phyloP scores from a whole-genome alignment of 2,113 vertebrate species.

The Pterocles burchelli region DNA sequence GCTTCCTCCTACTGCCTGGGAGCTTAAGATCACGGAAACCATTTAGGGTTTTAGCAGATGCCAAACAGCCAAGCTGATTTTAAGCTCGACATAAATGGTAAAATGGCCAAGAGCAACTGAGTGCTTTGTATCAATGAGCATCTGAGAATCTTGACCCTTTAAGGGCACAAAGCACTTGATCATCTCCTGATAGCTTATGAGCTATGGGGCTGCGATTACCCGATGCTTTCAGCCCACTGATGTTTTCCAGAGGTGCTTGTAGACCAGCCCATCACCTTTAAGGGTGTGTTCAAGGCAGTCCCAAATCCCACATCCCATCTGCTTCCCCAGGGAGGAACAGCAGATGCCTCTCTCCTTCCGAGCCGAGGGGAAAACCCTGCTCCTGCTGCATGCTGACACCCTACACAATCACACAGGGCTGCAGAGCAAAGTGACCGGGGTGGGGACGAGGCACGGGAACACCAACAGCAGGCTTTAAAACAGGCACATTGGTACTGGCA shows the following conservation, averaged over 20 bases:
- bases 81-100: background rate
- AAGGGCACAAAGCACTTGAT: background rate
- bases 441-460: background rate
- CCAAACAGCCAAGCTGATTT: background rate
- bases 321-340: background rate
- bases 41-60: background rate
- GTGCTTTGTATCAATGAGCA: background rate
- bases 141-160: background rate
- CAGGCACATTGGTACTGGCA: background rate
- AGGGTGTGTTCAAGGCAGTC: background rate
- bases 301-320: background rate
- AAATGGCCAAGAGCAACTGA: background rate
- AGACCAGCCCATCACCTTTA: background rate
- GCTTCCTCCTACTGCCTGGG: background rate
- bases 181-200: background rate
- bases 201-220: background rate
- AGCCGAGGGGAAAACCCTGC: constrained; percentile 16
- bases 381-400: background rate
- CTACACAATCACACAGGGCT: background rate
- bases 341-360: background rate
- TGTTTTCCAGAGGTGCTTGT: background rate
- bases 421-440: background rate
- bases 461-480: background rate
- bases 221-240: background rate
- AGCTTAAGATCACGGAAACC: background rate